Conservation (phyloP, 2,113 vertebrate species). For the Scomber japonicus region DNA sequence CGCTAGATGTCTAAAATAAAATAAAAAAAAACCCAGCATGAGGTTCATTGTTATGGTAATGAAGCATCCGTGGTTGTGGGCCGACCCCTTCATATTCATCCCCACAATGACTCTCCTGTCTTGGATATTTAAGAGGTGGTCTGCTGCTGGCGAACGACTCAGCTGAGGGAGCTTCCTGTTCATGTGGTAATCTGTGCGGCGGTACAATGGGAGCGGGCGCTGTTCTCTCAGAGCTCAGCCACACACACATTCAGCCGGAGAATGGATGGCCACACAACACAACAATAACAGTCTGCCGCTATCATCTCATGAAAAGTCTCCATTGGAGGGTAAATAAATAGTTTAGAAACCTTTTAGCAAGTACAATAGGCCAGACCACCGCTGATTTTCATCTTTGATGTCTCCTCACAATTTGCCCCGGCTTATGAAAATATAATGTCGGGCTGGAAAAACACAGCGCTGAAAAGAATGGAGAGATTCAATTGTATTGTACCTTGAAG, state of each 20-base stretch:
- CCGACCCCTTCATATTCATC: constrained; percentile 62
- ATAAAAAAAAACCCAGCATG: constrained; percentile 45
- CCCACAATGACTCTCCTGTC: constrained; percentile 70
- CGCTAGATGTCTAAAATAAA: constrained; percentile 33
- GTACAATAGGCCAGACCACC: constrained; percentile 61
- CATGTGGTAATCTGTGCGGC: constrained; percentile 75
- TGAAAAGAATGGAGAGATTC: constrained; percentile 43
- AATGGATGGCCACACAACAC: constrained; percentile 71
- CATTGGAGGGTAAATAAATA: constrained; percentile 76
- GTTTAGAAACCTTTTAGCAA: constrained; percentile 69
- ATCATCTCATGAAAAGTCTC: constrained; percentile 72
- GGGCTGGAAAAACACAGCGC: constrained; percentile 11
- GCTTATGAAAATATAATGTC: constrained; percentile 51
- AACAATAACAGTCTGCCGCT: constrained; percentile 66
- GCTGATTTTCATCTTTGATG: constrained; percentile 37
- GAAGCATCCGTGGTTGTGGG: constrained; percentile 38
- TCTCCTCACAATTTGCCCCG: constrained; percentile 43
- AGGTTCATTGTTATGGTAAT: constrained; percentile 79
- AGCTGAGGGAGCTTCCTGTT: constrained; percentile 77
- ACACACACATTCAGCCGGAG: constrained; percentile 59
- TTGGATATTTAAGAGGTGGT: constrained; percentile 63
- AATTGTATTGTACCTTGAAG: constrained; percentile 44
- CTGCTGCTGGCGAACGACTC: constrained; percentile 54
- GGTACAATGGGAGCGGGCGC: constrained; percentile 61
- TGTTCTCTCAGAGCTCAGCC: constrained; percentile 56